Base-by-base conservation (phyloP, 2,113 vertebrate species). In the Falcunculus frontatus region DNA sequence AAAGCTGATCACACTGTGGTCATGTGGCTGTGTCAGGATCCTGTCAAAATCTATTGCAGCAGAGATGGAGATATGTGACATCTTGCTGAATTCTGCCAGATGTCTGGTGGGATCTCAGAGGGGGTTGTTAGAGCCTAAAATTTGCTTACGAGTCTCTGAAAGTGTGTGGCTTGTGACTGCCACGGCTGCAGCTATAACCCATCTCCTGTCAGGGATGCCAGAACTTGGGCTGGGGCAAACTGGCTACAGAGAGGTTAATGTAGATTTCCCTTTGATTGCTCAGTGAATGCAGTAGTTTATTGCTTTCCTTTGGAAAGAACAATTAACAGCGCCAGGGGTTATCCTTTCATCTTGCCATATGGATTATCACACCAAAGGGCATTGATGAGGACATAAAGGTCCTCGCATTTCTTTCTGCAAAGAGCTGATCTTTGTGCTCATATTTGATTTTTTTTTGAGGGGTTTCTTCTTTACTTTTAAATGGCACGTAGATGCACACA, bases 301-400 rank as follows among this genome's bases (percentile, higher is more conserved):
- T 81, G 17, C 50, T 92, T 92, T 76, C n/a, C 52, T 96, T 75
- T 70, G 77, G 84, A 90, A 94, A 87, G 62, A 22, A 80, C 50
- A 91, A 79, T 86, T 82, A 94, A 42, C 25, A 68, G 81, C 63
- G 44, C 17, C 39, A 7, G 4, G 42, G 49, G 15, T 79, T 93
- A 86, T 52, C 52, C 56, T 94, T 95, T 95, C 32, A 73, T 93
- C 75, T 42, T 82, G 46, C 35, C 25, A 3, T 50, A 59, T 83
- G 32, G 69, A 83, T 95, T 85, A 57, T 27, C 50, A 77, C 69
- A 84, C 55, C 30, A 88, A 96, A 94, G 79, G 63, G 82, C 89
- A 81, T 57, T 65, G 77, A 68, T 33, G 47, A 78, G 81, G 60
- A 49, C 62, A 20, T 53, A 91, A 94, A 96, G 77, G 91, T 94